Evolutionary conservation across 2,113 vertebrate species (phyloP), one percentile per base, ranked within the genome.

Genomic region (Coregonus clupeaformis): DNA sequence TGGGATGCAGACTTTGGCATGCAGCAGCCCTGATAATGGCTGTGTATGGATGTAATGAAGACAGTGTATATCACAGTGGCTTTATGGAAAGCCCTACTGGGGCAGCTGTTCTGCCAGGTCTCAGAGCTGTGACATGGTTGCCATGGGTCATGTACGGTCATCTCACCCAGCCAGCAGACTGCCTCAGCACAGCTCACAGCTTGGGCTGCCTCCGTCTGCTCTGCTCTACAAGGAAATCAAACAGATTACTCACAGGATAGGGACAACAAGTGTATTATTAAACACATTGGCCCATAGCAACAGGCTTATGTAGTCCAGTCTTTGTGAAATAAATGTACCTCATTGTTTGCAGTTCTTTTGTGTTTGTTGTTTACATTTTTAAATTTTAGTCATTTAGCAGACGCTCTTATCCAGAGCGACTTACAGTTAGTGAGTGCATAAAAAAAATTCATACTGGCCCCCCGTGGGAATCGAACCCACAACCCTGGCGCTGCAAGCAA

Each of bases 21-120:
- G 11, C 63, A 67, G 30, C 20, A 14, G 14, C 65, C 29, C 20
- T 32, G 65, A 36, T 22, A 42, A 47, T 4, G 66, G 36, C 36
- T 68, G 20, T 68, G 42, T 42, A 45, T 68, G 20, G 24, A 24
- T 22, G 25, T 65, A 62, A 22, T 25, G n/a, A 4, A 60, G 76
- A 69, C 84, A 69, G 78, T 82, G 76, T 70, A 69, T 85, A 85
- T 77, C 80, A 79, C 64, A 24, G n/a, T 42, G 30, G 74, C 64
- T 76, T 68, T 75, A 67, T 68, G 52, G 59, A 77, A 72, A 74
- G 9, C 66, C 24, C n/a, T 12, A 49, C 49, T 78, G 68, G 71
- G 68, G 64, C 69, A 71, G 65, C 49, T 69, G 52, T 24, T 75
- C 47, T 65, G n/a, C 32, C 81, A 73, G 70, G 72, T 80, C 71